phyloP scores from a whole-genome alignment of 2,113 vertebrate species.

The Irena cyanogastra region DNA sequence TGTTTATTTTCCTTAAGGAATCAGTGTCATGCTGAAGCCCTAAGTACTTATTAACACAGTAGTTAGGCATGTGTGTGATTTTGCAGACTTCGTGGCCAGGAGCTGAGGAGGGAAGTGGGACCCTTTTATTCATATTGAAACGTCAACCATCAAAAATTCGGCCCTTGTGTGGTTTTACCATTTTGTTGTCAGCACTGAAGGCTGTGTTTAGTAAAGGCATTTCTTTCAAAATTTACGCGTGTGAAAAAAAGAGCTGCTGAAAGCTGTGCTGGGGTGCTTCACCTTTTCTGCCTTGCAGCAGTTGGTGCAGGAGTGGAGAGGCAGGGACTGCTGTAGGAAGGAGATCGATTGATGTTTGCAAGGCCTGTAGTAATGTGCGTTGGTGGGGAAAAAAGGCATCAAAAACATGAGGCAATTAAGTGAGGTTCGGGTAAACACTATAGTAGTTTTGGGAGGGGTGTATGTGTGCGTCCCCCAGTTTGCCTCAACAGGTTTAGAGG shows the following conservation, averaged over 20 bases:
- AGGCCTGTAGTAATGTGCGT: not conserved
- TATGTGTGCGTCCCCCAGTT: not conserved
- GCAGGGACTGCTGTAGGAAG: not conserved
- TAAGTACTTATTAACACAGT: not conserved
- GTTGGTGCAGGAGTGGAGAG: not conserved
- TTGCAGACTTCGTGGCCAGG: not conserved
- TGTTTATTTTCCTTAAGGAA: not conserved
- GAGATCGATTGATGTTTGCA: not conserved
- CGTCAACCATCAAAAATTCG: not conserved
- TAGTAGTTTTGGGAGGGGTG: not conserved
- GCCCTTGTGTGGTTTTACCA: not conserved
- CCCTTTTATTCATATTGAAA: not conserved
- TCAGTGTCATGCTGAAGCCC: not conserved
- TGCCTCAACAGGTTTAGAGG: not conserved
- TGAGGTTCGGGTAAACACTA: not conserved
- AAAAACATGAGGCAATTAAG: not conserved
- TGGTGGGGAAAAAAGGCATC: not conserved
- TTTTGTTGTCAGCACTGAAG: not conserved
- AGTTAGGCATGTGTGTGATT: not conserved
- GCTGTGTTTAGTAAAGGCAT: not conserved
- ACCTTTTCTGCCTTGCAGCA: not conserved
- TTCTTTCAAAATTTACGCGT: not conserved
- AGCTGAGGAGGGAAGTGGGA: not conserved
- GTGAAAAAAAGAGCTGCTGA: not conserved
- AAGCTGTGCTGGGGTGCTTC: fast-evolving